Evolutionary conservation across 2,888 invertebrate species (phyloP), one percentile per base, ranked within the genome.

Genomic region (Drosophila histrio): DNA sequence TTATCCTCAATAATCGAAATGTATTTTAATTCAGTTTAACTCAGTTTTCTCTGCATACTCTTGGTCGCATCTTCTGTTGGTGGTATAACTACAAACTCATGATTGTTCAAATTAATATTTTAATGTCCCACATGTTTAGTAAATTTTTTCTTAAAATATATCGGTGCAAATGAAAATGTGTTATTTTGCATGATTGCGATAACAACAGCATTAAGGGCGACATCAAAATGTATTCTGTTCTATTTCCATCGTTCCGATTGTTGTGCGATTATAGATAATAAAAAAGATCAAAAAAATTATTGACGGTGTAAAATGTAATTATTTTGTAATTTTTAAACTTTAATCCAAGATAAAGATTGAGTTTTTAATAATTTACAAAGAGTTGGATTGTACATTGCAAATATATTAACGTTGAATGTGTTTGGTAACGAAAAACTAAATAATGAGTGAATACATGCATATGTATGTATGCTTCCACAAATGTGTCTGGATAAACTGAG

Each of bases 231-330:
- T 13, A 54, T 65, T 50, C 21, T 52, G 75, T 67, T 59, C 44
- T 11, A 11, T 19, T 66, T 41, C 30, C 60, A 56, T 46, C 26
- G 39, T 74, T 71, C 36, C 71, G n/a, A 68, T 52, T 54, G 30
- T 32, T 24, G 17, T 36, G 44, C 34, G 36, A 17, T 15, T 30
- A 7, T n/a, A 21, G 24, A 7, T 39, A 5, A n/a, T 38, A 30
- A 47, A 38, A 22, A 47, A 15, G 24, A 19, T 28, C 47, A 67
- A 46, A 39, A 41, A 39, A 47, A 15, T 44, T 26, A 52, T 69
- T 39, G 38, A 43, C 17, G 15, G 47, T 52, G 47, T 57, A 39
- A 47, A 54, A 74, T 52, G 41, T 53, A 75, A 69, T 72, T 75
- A 59, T 53, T 69, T 54, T 67, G 59, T 60, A 50, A 47, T 47